Conservation (phyloP, 1,140 invertebrate genomes). For the Drosophila insularis region DNA sequence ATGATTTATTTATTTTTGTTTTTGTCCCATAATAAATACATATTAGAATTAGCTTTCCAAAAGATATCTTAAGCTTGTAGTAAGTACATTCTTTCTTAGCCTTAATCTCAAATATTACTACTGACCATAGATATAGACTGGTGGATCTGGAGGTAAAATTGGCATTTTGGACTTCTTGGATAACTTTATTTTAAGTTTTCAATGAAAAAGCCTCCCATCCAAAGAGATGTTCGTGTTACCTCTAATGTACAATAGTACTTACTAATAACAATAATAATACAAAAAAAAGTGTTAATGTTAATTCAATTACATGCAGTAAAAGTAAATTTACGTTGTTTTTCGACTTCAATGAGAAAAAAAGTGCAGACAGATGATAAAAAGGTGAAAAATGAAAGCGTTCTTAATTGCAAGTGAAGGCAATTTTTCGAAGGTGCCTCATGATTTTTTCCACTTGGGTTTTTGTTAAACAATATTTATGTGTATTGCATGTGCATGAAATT, state of each 20-base stretch:
- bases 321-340: constrained; percentile 53
- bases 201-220: neutral
- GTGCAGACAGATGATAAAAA: constrained; percentile 42
- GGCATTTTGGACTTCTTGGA: no score
- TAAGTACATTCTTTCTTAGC: neutral
- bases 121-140: no score
- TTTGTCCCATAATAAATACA: neutral
- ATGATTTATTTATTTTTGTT: constrained; percentile 22
- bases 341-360: constrained; percentile 52
- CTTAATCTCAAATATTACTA: no score
- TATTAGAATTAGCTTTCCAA: neutral
- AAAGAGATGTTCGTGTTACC: constrained; percentile 3
- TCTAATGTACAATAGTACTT: neutral
- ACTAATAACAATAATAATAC: no score
- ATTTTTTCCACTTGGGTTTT: constrained; percentile 17
- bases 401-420: constrained; percentile 65
- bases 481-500: constrained; percentile 45
- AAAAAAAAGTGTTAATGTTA: constrained; percentile 54
- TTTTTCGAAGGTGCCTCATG: constrained; percentile 35
- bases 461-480: constrained; percentile 45
- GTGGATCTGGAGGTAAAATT: no score
- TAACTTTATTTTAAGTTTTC: neutral
- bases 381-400: constrained; percentile 76
- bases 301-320: constrained; percentile 78
- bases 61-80: neutral